Percentiles rank a stretch among this genome's conserved stretches.
Evolutionary conservation across 1,140 invertebrate genomes (phyloP).

Genomic region (Berghia stephanieae): DNA sequence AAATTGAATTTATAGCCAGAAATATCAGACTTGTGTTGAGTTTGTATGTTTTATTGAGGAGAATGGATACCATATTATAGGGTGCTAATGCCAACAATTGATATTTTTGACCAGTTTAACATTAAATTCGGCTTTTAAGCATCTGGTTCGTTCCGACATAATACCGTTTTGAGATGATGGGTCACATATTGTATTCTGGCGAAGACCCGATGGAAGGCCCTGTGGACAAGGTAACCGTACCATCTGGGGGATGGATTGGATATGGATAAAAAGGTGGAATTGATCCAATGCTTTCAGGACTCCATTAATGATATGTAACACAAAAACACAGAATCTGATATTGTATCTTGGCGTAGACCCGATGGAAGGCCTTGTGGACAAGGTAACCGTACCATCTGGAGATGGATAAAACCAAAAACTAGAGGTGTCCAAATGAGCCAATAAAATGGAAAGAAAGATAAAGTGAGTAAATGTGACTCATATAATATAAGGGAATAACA

Average conservation of each 20-base stretch:
- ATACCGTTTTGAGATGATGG: too few relatives aligned
- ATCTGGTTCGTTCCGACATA: too few relatives aligned
- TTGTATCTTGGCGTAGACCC: slow-evolving; percentile 53
- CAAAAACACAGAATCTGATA: slow-evolving; percentile 46
- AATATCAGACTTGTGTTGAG: too few relatives aligned
- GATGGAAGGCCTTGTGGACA: slow-evolving; percentile 56
- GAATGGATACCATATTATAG: too few relatives aligned
- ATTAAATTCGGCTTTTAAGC: too few relatives aligned
- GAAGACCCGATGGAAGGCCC: too few relatives aligned
- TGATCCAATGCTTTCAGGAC: neutral
- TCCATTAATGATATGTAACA: neutral
- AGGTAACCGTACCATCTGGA: slow-evolving; percentile 59
- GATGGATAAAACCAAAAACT: too few relatives aligned
- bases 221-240: slow-evolving; percentile 22
- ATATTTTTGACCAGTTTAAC: too few relatives aligned
- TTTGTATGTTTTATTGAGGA: too few relatives aligned
- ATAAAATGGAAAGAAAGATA: neutral
- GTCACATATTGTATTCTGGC: neutral
- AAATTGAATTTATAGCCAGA: too few relatives aligned
- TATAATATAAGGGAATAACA: neutral
- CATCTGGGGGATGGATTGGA: slow-evolving; percentile 11
- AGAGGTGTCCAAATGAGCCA: too few relatives aligned
- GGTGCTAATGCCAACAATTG: too few relatives aligned
- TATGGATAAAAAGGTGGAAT: neutral
- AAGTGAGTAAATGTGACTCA: neutral